Percentiles rank a stretch among this genome's conserved stretches.
These are phyloP conservation scores for Polymixis flavicincta DNA, from an alignment of 2,888 invertebrate genomes.

Conservation along the genomic window DNA sequence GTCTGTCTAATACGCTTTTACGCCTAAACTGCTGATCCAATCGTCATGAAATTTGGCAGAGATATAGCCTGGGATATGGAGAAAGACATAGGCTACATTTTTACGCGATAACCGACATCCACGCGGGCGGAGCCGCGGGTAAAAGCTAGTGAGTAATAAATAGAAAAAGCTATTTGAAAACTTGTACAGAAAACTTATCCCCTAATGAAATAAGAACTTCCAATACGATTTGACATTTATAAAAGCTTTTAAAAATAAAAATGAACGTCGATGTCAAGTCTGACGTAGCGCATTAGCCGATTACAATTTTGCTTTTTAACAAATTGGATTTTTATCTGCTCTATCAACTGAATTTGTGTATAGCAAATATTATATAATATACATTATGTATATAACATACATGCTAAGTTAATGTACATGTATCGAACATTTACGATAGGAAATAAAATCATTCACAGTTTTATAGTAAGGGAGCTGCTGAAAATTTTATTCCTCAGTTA, in stretches of 20 bases:
- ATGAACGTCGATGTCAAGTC: conserved; percentile 24
- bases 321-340: conserved; percentile 53
- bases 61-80: no score
- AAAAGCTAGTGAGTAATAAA: background rate
- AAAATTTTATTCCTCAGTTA: conserved; percentile 41
- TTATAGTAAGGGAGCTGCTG: conserved; percentile 44
- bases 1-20: no score
- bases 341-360: conserved; percentile 35
- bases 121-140: no score
- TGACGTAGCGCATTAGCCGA: conserved; percentile 49
- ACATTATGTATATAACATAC: background rate
- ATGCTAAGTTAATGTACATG: conserved; percentile 33
- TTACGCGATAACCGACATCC: no score
- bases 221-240: conserved; percentile 45
- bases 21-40: no score
- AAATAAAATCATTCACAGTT: conserved; percentile 57
- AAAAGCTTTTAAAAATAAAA: conserved; percentile 34
- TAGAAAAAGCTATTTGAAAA: background rate
- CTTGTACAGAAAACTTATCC: background rate
- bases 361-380: conserved; percentile 31
- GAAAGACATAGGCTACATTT: no score
- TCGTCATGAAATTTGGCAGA: no score
- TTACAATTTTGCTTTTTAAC: conserved; percentile 50
- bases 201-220: conserved; percentile 37
- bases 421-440: conserved; percentile 59